Evolutionary conservation across 2,113 vertebrate species (phyloP).

Genomic region (Mus musculus): DNA sequence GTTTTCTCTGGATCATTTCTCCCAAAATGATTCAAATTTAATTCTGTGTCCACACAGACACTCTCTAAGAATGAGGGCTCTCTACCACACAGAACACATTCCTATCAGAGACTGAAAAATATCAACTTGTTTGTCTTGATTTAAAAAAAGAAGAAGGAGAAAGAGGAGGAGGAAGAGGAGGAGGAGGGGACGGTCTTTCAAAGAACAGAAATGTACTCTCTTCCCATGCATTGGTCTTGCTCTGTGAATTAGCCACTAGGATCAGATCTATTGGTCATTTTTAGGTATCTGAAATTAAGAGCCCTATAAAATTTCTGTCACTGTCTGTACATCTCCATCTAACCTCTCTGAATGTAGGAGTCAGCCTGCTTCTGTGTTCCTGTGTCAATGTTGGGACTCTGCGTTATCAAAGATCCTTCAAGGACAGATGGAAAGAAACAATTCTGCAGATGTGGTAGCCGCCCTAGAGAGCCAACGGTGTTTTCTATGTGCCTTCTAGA

Average conservation of each 20-base stretch:
- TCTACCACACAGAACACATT: not conserved
- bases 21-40: not conserved
- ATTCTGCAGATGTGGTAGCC: not conserved
- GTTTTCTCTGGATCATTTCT: not conserved
- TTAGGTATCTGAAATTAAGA: not conserved
- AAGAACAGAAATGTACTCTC: not conserved
- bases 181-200: not conserved
- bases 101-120: not conserved
- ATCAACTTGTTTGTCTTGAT: not conserved
- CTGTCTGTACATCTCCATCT: not conserved
- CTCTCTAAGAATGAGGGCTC: not conserved
- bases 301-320: not conserved
- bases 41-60: not conserved
- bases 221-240: not conserved
- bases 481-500: not conserved
- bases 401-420: not conserved
- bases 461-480: not conserved
- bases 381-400: not conserved
- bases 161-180: not conserved
- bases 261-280: not conserved
- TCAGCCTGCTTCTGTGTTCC: not conserved
- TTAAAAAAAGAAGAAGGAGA: not conserved
- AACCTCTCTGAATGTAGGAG: not conserved
- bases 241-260: not conserved
- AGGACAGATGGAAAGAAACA: not conserved